Evolutionary conservation across 2,797 vertebrate genomes (phyloP), one percentile per base, ranked within the genome.

Genomic region (Notamacropus eugenii): DNA sequence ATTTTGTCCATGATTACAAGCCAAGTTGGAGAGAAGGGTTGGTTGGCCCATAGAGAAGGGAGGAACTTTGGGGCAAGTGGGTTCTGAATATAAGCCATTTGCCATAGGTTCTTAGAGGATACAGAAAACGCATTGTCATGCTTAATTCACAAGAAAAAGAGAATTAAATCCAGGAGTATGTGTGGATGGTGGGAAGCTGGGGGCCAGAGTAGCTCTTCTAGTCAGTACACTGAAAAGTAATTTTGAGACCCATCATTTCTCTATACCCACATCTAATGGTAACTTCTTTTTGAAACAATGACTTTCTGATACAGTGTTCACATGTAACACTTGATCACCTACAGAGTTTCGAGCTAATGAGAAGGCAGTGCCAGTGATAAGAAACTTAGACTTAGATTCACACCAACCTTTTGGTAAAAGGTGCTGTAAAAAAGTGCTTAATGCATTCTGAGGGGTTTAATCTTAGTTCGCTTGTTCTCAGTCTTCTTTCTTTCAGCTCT

Each of bases 401-500:
- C 19, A 24, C 19, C n/a, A 40, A 40, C 40, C n/a, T 74, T 74
- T 40, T 40, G 67, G 22, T 40, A 40, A 82, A 22, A 82, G 28
- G 52, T 52, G 52, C 52, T 52, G 9, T 52, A 52, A 52, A 52
- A 54, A 1, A 29, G 2, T 29, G 9, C 31, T 90, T 90, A 90
- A 90, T 90, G 52, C n/a, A 50, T 94, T 90, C 27, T 93, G 11
- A 58, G 46, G n/a, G 50, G 54, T 94, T 94, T 92, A 56, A 56
- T 91, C 90, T 95, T 56, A 92, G 91, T 95, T 96, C 19, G 54
- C 1, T 57, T 74, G 34, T 74, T 14, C 27, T 94, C 31, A 55
- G 3, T 55, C 11, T 19, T 52, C 31, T 93, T 94, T 91, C 56
- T 92, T 93, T 54, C 0, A 54, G 8, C 3, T 95, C 12, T 46